These are phyloP conservation scores for Pluvialis apricaria DNA, from an alignment of 2,113 vertebrate species.

Conservation along the genomic window DNA sequence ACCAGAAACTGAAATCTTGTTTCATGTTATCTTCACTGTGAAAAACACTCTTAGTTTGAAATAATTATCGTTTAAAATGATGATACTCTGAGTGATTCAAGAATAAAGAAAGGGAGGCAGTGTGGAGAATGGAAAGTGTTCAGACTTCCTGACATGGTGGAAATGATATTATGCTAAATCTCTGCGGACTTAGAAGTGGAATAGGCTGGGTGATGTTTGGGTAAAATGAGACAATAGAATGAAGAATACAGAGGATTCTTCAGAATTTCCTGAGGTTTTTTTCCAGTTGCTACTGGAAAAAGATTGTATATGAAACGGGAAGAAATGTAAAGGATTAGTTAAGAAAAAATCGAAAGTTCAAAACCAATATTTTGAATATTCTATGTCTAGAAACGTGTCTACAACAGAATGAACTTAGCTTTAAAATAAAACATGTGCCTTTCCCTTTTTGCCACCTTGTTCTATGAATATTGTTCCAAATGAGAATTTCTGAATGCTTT, in stretches of 20 bases:
- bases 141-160: accelerated
- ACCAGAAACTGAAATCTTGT: neutral
- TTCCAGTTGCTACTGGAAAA: neutral
- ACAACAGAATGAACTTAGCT: neutral
- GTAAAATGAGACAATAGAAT: neutral
- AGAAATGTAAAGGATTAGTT: neutral
- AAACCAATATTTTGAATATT: neutral
- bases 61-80: neutral
- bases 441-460: neutral
- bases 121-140: neutral
- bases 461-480: neutral
- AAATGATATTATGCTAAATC: neutral
- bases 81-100: neutral
- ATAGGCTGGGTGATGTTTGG: neutral
- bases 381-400: neutral
- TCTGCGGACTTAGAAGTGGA: neutral
- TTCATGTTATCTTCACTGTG: neutral
- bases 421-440: neutral
- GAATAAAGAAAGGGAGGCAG: neutral
- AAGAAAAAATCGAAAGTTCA: neutral
- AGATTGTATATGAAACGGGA: neutral
- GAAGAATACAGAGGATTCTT: neutral
- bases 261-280: neutral
- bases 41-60: neutral
- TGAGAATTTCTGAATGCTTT: neutral